Base-by-base conservation (phyloP, 2,797 vertebrate genomes). In the Otus scops region DNA sequence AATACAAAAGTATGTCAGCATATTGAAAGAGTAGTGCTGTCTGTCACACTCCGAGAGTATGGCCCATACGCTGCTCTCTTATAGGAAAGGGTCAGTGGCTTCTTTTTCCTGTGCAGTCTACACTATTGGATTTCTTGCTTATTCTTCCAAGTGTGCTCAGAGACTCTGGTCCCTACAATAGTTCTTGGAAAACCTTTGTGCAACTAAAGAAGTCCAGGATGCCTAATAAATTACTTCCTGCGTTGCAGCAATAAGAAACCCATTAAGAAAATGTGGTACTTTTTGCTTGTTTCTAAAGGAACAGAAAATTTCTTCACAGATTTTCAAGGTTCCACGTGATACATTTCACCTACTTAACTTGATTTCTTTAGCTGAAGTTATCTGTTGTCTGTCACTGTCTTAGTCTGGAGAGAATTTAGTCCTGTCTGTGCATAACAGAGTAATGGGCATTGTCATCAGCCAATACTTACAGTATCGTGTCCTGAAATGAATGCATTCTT, bases 21-120 rank as follows among this genome's bases (percentile, higher is more conserved):
- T 32, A 27, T 11, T 39, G 88, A 50, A 85, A 48, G 60, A 67
- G 47, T 17, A 50, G 85, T 8, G 39, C 74, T 87, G 76, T 39
- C 65, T 36, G 47, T 50, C 30, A 3, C 0, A 0, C 53, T 34
- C 26, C 0, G 0, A 8, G 51, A 59, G 30, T 10, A 6, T 0
- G 14, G 89, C 39, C 76, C 20, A 2, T 15, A 17, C 3, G 39
- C 70, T 85, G n/a, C 56, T 77, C 34, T 30, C 63, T 47, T 30
- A 48, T 6, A 45, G 48, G 22, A 79, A 88, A 47, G 59, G 80
- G 54, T 73, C 67, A 70, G 51, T 43, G 34, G 6, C 68, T 70
- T 21, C n/a, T 83, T 76, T 73, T 47, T 67, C 41, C 22, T 36
- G 10, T 65, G 53, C 34, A 61, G 5, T 54, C 68, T 64, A 7